phyloP scores from a whole-genome alignment of 2,113 vertebrate genomes.

The Athene cunicularia region DNA sequence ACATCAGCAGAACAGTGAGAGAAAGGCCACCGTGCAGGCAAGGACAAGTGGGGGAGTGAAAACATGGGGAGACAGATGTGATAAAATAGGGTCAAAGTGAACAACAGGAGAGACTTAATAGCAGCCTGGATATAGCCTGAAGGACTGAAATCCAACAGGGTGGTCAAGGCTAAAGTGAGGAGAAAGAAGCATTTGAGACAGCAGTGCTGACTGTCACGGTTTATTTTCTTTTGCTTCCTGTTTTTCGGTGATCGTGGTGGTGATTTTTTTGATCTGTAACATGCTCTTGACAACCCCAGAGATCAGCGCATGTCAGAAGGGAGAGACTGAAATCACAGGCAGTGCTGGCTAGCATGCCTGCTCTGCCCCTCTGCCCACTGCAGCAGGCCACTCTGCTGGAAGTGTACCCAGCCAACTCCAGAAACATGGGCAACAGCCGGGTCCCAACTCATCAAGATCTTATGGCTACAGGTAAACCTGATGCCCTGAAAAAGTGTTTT shows the following conservation, averaged over 20 bases:
- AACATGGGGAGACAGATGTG: neutral
- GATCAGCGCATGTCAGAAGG: rapidly evolving
- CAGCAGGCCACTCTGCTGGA: neutral
- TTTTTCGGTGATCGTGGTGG: rapidly evolving
- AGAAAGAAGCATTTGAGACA: neutral
- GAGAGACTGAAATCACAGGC: rapidly evolving
- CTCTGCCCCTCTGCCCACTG: rapidly evolving
- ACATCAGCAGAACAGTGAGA: neutral
- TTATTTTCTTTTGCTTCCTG: neutral
- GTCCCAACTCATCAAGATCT: neutral
- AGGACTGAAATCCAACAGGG: neutral
- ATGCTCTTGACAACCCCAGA: neutral
- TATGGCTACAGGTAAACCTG: neutral
- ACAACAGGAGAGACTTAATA: neutral
- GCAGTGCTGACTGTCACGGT: neutral
- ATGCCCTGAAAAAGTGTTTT: neutral
- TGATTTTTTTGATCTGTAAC: neutral
- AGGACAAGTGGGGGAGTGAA: neutral
- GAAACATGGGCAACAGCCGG: neutral
- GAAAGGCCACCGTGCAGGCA: neutral
- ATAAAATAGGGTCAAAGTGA: neutral
- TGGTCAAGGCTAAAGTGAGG: neutral
- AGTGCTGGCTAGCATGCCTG: rapidly evolving
- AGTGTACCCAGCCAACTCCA: neutral
- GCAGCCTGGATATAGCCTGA: neutral